Conservation (phyloP, 1,140 invertebrate species). For the Sarcophaga bullata region DNA sequence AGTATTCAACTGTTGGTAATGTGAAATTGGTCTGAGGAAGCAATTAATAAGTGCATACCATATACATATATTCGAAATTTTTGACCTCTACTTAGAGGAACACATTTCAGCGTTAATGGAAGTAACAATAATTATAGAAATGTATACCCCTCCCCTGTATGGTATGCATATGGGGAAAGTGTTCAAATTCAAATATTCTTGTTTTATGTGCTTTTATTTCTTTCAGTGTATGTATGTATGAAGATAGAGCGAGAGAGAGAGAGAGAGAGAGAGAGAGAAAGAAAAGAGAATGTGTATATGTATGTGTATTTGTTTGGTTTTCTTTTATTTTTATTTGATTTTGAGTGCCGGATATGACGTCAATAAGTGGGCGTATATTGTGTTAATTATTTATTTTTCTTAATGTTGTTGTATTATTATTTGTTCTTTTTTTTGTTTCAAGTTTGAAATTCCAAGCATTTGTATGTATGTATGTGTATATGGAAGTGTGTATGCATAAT, state of each 20-base stretch:
- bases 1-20: too few species aligned
- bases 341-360: slow-evolving; percentile 45
- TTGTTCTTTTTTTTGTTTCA: slow-evolving; percentile 1
- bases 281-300: background rate
- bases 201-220: too few species aligned
- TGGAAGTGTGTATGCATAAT: background rate
- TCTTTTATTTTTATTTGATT: slow-evolving; percentile 36
- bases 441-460: slow-evolving; percentile 24
- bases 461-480: background rate
- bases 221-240: too few species aligned
- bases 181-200: too few species aligned
- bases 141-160: too few species aligned
- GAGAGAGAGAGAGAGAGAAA: background rate
- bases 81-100: too few species aligned
- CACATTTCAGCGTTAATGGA: too few species aligned
- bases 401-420: slow-evolving; percentile 36
- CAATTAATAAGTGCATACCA: too few species aligned
- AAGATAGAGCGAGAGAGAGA: background rate
- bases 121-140: too few species aligned
- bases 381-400: slow-evolving; percentile 45
- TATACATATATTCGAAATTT: too few species aligned
- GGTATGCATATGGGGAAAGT: too few species aligned
- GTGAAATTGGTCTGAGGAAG: too few species aligned
- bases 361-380: slow-evolving; percentile 45
- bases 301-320: background rate